Percentiles rank a stretch among this genome's conserved stretches.
phyloP scores from a whole-genome alignment of 1,140 invertebrate genomes.

The Laupala kohalensis region DNA sequence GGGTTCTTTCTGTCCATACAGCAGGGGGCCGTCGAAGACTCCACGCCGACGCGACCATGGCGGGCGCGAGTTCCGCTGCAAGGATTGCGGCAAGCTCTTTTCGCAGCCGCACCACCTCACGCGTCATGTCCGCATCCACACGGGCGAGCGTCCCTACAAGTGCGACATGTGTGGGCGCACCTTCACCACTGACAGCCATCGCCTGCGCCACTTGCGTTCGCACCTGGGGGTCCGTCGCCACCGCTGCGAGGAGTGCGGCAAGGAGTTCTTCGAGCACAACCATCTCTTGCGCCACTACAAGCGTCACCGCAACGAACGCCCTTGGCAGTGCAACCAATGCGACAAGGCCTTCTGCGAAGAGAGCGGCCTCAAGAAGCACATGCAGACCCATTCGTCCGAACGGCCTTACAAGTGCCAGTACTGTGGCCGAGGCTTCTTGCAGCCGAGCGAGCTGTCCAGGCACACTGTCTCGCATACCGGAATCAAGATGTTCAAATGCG shows the following conservation, averaged over 20 bases:
- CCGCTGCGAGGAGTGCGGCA: background rate
- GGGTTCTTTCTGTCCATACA: no score
- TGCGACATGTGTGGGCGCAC: constrained; percentile 24
- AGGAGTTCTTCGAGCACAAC: background rate
- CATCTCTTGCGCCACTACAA: background rate
- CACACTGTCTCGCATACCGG: background rate
- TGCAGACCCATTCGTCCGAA: background rate
- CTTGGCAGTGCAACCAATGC: background rate
- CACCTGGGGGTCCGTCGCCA: constrained; percentile 36
- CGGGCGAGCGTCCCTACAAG: constrained; percentile 26
- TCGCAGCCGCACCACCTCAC: background rate
- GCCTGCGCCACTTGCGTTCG: constrained; percentile 21
- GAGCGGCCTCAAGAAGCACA: background rate
- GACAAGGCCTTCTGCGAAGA: background rate
- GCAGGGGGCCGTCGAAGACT: no score
- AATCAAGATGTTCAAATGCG: background rate
- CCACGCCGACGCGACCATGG: background rate
- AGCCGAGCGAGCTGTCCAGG: background rate
- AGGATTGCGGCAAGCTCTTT: background rate
- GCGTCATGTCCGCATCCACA: constrained; percentile 29
- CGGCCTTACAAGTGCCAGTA: background rate
- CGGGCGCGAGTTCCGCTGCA: background rate
- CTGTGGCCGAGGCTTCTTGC: background rate
- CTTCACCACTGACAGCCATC: constrained; percentile 23
- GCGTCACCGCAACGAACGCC: background rate